Conservation (phyloP, 2,888 invertebrate species). For the Agrenia bidenticulata region DNA sequence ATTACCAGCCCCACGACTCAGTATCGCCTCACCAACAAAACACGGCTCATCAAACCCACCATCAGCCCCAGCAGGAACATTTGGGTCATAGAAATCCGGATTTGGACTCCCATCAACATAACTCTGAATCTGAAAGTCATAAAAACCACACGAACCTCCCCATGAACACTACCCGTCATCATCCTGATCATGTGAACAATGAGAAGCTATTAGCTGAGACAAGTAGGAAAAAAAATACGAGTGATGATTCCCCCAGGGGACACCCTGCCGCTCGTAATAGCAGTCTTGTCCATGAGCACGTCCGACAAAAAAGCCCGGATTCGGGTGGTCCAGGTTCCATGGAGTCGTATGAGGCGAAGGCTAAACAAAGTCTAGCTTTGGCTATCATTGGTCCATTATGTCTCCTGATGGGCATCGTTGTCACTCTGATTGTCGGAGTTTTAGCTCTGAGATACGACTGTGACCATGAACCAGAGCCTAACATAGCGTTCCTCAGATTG, state of each 20-base stretch:
- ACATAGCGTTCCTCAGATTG: conserved; percentile 38
- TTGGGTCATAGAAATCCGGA: too few species aligned
- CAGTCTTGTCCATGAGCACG: background rate
- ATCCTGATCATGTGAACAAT: conserved; percentile 25
- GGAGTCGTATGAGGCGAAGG: conserved; percentile 26
- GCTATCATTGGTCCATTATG: conserved; percentile 47
- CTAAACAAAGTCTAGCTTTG: conserved; percentile 36
- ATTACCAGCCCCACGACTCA: conserved; percentile 22
- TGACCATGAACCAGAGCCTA: conserved; percentile 45
- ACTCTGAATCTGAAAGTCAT: too few species aligned
- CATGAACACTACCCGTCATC: conserved; percentile 19
- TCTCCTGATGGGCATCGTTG: conserved; percentile 40
- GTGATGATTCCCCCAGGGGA: background rate
- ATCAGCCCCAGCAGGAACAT: conserved; percentile 1
- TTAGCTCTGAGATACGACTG: conserved; percentile 50
- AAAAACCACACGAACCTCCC: background rate
- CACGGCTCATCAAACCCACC: conserved; percentile 21
- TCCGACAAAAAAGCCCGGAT: too few species aligned
- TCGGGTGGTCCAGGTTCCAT: background rate
- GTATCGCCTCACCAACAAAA: conserved; percentile 16
- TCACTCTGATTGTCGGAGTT: conserved; percentile 40
- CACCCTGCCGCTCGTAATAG: conserved; percentile 11
- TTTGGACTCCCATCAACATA: too few species aligned
- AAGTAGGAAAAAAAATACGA: too few species aligned
- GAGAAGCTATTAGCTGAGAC: conserved; percentile 9